Percentiles rank a stretch among this genome's conserved stretches.
Evolutionary conservation across 2,113 vertebrate genomes (phyloP).

Genomic region (Aptenodytes patagonicus): DNA sequence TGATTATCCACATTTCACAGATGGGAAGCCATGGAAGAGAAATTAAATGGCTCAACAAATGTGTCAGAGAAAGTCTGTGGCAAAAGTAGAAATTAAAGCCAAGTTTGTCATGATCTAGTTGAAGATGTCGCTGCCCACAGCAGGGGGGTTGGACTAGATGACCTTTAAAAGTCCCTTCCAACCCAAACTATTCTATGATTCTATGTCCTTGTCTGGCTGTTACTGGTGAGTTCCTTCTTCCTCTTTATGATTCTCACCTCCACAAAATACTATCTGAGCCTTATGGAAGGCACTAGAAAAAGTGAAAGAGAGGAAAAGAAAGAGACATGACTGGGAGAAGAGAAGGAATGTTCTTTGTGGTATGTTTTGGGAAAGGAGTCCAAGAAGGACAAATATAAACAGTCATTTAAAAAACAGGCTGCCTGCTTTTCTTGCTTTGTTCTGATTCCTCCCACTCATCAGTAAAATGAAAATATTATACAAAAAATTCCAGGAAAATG

Average conservation of each 20-base stretch:
- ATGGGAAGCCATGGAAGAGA: background rate
- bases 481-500: background rate
- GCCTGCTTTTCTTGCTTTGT: background rate
- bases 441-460: conserved; percentile 6
- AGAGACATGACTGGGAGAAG: background rate
- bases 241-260: background rate
- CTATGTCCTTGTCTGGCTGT: background rate
- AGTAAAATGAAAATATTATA: background rate
- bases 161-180: too few relatives aligned
- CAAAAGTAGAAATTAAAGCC: background rate
- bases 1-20: background rate
- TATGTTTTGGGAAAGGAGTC: background rate
- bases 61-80: background rate
- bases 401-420: background rate
- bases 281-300: background rate
- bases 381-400: background rate
- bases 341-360: background rate
- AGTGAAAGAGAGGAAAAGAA: background rate
- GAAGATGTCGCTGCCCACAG: too few relatives aligned
- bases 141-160: too few relatives aligned
- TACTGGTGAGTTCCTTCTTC: background rate
- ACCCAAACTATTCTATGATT: too few relatives aligned
- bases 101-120: background rate
- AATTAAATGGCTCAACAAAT: background rate
- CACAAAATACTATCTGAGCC: background rate